Percentiles rank a stretch among this genome's conserved stretches.
Evolutionary conservation across 2,888 invertebrate genomes (phyloP).

Genomic region (Pyrgus malvae): DNA sequence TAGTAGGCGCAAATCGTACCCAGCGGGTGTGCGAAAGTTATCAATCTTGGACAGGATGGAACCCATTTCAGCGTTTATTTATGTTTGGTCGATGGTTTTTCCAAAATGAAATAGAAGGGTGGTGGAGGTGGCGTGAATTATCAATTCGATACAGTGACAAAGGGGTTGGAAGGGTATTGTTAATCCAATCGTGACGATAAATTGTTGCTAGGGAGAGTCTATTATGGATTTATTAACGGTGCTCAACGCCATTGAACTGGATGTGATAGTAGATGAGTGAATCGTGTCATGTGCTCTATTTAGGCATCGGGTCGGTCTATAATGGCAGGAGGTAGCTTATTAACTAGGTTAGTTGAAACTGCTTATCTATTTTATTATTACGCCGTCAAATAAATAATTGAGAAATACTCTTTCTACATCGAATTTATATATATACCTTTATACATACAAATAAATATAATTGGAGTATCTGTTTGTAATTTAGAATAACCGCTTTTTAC

Average conservation of each 20-base stretch:
- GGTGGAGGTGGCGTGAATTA: slow-evolving; percentile 42
- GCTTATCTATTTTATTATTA: no score
- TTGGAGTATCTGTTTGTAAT: no score
- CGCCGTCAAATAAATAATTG: no score
- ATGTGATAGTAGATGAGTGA: slow-evolving; percentile 12
- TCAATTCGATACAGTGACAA: slow-evolving; percentile 28
- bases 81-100: slow-evolving; percentile 67
- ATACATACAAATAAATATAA: no score
- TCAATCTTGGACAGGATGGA: slow-evolving; percentile 71
- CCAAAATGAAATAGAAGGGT: slow-evolving; percentile 60
- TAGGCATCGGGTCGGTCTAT: no score
- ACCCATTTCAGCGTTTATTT: slow-evolving; percentile 71
- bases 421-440: no score
- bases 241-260: slow-evolving; percentile 17
- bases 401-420: no score
- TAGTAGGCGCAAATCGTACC: slow-evolving; percentile 60
- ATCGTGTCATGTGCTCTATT: background rate
- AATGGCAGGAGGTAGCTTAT: no score
- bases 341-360: no score
- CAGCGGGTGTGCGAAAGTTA: slow-evolving; percentile 66
- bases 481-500: no score
- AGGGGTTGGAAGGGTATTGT: slow-evolving; percentile 18
- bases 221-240: slow-evolving; percentile 13
- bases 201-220: slow-evolving; percentile 7
- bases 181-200: slow-evolving; percentile 22